Percentiles rank a stretch among this genome's conserved stretches.
These are phyloP conservation scores for Pelecanoides urinatrix DNA, from an alignment of 2,113 vertebrate genomes.

Conservation along the genomic window DNA sequence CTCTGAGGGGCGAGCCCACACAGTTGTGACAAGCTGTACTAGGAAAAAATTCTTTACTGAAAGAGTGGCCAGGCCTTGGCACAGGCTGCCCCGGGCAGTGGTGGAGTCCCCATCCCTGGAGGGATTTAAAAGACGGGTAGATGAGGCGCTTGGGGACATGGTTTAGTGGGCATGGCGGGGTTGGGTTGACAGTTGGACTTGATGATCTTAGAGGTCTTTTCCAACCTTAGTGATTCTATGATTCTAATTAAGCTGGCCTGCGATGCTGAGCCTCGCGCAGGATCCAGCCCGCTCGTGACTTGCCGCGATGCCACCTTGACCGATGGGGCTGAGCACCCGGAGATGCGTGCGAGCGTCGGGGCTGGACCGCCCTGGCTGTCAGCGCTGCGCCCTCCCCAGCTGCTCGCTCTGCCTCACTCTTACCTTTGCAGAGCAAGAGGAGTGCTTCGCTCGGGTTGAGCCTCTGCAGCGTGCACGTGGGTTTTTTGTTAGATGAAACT, in stretches of 20 bases:
- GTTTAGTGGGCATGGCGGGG: too few species aligned
- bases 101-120: too few species aligned
- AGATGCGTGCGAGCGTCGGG: not conserved
- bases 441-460: not conserved
- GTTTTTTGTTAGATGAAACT: not conserved
- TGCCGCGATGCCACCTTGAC: not conserved
- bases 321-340: not conserved
- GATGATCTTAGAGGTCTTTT: too few species aligned
- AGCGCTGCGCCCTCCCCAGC: rapidly evolving
- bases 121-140: too few species aligned
- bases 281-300: not conserved
- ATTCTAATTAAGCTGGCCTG: not conserved
- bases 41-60: too few species aligned
- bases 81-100: too few species aligned
- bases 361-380: not conserved
- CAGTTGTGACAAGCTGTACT: rapidly evolving
- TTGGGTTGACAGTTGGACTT: too few species aligned
- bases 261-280: not conserved
- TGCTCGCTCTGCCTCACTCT: not conserved
- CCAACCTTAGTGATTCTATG: too few species aligned
- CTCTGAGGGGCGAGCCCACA: rapidly evolving
- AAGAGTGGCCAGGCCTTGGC: too few species aligned
- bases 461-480: rapidly evolving
- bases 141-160: too few species aligned
- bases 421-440: not conserved